Evolutionary conservation across 2,797 vertebrate species (phyloP).

Genomic region (Betta splendens): DNA sequence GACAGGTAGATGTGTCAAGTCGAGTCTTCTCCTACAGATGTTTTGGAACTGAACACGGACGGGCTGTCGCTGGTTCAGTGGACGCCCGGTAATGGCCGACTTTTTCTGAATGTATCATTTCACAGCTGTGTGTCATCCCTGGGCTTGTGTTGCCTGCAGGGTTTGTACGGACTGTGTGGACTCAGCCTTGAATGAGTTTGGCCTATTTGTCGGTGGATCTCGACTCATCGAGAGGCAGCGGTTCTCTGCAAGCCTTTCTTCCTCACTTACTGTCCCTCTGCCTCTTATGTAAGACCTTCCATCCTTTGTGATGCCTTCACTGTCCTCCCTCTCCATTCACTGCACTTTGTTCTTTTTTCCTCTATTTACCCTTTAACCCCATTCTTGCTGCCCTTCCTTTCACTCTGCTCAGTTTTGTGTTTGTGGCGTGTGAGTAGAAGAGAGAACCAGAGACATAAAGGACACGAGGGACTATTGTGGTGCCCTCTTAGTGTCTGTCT

Average conservation of each 20-base stretch:
- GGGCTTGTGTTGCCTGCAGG: conserved; percentile 15
- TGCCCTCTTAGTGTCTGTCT: conserved; percentile 55
- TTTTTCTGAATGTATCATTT: conserved; percentile 16
- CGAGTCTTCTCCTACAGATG: conserved; percentile 7
- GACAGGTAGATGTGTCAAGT: conserved; percentile 7
- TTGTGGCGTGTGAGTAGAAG: conserved; percentile 22
- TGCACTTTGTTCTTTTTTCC: conserved; percentile 20
- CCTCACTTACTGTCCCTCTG: background rate
- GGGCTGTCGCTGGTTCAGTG: background rate
- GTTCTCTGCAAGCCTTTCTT: conserved; percentile 11
- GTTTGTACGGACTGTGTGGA: conserved; percentile 5
- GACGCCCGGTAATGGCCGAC: background rate
- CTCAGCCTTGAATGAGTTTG: conserved; percentile 18
- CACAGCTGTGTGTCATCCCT: conserved; percentile 5
- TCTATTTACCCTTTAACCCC: conserved; percentile 50
- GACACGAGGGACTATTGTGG: conserved; percentile 43
- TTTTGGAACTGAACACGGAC: background rate
- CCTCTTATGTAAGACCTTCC: conserved; percentile 15
- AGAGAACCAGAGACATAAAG: conserved; percentile 14
- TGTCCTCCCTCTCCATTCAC: conserved; percentile 48
- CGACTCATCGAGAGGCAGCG: conserved; percentile 3
- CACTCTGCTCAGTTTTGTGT: conserved; percentile 15
- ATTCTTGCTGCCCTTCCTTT: conserved; percentile 13
- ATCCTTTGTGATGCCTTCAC: conserved; percentile 26
- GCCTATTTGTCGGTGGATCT: conserved; percentile 25